phyloP scores from a whole-genome alignment of 2,888 invertebrate species.

The Aleiodes testaceus region DNA sequence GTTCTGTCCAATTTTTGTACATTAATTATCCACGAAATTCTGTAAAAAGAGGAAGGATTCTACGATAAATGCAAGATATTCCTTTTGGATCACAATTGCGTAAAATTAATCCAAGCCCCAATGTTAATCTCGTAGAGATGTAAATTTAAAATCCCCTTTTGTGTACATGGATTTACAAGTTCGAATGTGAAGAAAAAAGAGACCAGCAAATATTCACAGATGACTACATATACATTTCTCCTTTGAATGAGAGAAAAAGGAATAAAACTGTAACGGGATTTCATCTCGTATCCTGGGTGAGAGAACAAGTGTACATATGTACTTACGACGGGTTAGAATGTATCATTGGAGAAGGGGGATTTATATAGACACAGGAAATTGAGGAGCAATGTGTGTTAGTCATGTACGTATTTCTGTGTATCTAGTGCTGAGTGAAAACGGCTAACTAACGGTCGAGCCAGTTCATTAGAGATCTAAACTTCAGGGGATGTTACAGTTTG shows the following conservation, averaged over 20 bases:
- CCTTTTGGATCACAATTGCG: neutral
- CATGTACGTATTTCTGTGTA: conserved; percentile 27
- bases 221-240: conserved; percentile 60
- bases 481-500: conserved; percentile 51
- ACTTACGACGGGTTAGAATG: conserved; percentile 32
- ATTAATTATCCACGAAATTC: no score
- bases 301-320: conserved; percentile 42
- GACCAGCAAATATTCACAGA: conserved; percentile 66
- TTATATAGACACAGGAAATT: conserved; percentile 27
- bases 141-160: conserved; percentile 57
- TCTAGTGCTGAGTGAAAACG: conserved; percentile 35
- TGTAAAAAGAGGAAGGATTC: no score
- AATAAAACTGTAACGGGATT: conserved; percentile 60
- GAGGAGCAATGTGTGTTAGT: conserved; percentile 28
- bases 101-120: conserved; percentile 56
- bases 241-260: conserved; percentile 42
- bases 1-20: no score
- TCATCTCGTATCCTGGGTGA: conserved; percentile 55
- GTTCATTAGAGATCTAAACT: conserved; percentile 67
- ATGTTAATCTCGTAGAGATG: conserved; percentile 68
- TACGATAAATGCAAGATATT: no score
- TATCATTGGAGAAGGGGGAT: conserved; percentile 13
- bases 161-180: conserved; percentile 36
- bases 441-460: conserved; percentile 62
- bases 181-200: conserved; percentile 41